Evolutionary conservation across 2,888 invertebrate species (phyloP).

Genomic region (Lasiommata megera): DNA sequence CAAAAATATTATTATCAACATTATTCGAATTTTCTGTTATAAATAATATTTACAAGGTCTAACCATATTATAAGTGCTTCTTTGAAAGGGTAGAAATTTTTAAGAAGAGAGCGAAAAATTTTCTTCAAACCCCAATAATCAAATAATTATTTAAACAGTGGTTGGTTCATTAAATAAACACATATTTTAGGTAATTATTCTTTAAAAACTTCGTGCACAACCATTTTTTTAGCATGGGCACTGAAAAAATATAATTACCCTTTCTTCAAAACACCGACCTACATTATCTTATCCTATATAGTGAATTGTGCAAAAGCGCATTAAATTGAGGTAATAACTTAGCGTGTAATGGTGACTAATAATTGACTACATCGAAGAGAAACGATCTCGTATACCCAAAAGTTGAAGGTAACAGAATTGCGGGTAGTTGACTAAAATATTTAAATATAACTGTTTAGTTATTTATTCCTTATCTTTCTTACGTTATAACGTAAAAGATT

Average conservation of each 20-base stretch:
- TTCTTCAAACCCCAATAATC: not conserved
- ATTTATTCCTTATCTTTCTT: too few species aligned
- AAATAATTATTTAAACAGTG: not conserved
- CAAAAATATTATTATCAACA: slow-evolving; percentile 11
- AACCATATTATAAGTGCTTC: slow-evolving; percentile 2
- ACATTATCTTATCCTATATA: slow-evolving; percentile 40
- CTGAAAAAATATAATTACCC: not conserved
- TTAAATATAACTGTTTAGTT: too few species aligned
- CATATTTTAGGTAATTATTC: not conserved
- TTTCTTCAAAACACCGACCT: slow-evolving; percentile 4
- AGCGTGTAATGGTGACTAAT: slow-evolving; percentile 77
- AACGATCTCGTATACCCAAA: slow-evolving; percentile 33
- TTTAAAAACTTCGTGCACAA: not conserved
- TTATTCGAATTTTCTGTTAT: slow-evolving; percentile 19
- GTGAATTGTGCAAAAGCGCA: slow-evolving; percentile 78
- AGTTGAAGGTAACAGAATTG: slow-evolving; percentile 66
- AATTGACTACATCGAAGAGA: slow-evolving; percentile 66
- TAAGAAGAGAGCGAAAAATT: not conserved
- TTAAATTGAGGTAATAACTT: slow-evolving; percentile 77
- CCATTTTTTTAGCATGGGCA: not conserved
- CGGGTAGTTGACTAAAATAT: slow-evolving; percentile 50
- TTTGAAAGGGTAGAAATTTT: not conserved
- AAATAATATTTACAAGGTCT: slow-evolving; percentile 24
- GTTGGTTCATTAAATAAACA: not conserved
- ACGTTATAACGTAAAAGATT: too few species aligned